These are phyloP conservation scores for Prionailurus viverrinus DNA, from an alignment of 2,113 vertebrate genomes.

Conservation along the genomic window DNA sequence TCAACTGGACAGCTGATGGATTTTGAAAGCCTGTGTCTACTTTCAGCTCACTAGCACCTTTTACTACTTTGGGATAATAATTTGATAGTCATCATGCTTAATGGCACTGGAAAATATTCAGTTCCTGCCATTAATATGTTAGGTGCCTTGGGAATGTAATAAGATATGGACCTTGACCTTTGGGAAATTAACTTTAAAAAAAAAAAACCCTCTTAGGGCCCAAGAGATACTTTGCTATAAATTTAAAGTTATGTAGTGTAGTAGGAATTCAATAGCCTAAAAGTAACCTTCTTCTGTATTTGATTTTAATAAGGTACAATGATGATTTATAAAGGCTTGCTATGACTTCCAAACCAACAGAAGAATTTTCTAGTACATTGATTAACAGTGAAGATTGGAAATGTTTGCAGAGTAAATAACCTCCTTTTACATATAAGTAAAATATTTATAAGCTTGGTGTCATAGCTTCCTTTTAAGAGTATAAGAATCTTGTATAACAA, in stretches of 20 bases:
- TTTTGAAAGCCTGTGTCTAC: constrained; percentile 33
- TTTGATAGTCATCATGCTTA: constrained; percentile 52
- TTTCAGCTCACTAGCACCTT: neutral
- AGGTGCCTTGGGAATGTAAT: neutral
- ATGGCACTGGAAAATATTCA: constrained; percentile 5
- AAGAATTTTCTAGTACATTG: constrained; percentile 15
- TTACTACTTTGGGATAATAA: constrained; percentile 53
- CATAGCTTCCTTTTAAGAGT: neutral
- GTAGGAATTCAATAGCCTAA: constrained; percentile 35
- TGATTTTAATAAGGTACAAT: constrained; percentile 55
- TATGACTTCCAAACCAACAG: constrained; percentile 37
- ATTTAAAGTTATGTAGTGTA: neutral
- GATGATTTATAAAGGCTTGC: constrained; percentile 45
- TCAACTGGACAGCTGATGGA: neutral
- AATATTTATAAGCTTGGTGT: neutral
- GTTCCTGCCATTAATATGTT: constrained; percentile 45
- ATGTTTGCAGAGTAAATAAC: constrained; percentile 45
- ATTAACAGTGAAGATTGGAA: constrained; percentile 34
- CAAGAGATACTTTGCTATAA: constrained; percentile 34
- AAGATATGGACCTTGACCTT: constrained; percentile 24
- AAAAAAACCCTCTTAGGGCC: neutral
- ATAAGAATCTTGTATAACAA: neutral
- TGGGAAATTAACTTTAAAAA: constrained; percentile 26
- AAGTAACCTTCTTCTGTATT: constrained; percentile 29
- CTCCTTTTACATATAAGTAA: constrained; percentile 43